These are phyloP conservation scores for Antennarius striatus DNA, from an alignment of 2,113 vertebrate species.

Conservation along the genomic window DNA sequence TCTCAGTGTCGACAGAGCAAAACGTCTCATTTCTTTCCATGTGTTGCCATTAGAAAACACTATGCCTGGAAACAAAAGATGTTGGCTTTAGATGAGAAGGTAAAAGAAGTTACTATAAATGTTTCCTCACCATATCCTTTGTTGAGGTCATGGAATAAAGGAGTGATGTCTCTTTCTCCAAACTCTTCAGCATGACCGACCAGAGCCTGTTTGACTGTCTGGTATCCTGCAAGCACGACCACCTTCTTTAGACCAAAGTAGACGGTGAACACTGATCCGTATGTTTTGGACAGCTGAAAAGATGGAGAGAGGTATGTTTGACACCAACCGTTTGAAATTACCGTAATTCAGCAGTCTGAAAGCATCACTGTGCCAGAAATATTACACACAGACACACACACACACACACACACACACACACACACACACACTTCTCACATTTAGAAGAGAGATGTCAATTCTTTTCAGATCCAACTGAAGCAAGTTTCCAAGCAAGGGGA, in stretches of 20 bases:
- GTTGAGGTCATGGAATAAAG: fast-evolving
- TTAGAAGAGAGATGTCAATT: constrained; percentile 26
- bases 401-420: too few relatives aligned
- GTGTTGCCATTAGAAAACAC: constrained; percentile 38
- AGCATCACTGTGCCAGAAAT: too few relatives aligned
- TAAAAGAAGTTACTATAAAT: background rate
- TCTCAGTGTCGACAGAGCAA: constrained; percentile 49
- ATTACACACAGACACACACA: too few relatives aligned
- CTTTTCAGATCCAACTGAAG: constrained; percentile 56
- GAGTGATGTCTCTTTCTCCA: constrained; percentile 1
- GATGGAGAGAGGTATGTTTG: background rate
- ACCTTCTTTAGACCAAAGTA: constrained; percentile 48
- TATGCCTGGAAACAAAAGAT: constrained; percentile 4
- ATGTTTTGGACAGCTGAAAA: constrained; percentile 47
- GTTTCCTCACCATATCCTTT: constrained; percentile 22
- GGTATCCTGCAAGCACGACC: constrained; percentile 58
- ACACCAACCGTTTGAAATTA: background rate
- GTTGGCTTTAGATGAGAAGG: background rate
- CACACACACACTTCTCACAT: constrained; percentile 33
- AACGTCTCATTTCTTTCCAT: constrained; percentile 64
- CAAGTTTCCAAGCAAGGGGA: constrained; percentile 72
- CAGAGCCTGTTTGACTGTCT: constrained; percentile 57
- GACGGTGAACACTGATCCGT: constrained; percentile 53
- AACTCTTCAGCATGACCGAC: constrained; percentile 30
- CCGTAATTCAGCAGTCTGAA: too few relatives aligned